Evolutionary conservation across 2,888 invertebrate species (phyloP), one percentile per base, ranked within the genome.

Genomic region (Limenitis camilla): DNA sequence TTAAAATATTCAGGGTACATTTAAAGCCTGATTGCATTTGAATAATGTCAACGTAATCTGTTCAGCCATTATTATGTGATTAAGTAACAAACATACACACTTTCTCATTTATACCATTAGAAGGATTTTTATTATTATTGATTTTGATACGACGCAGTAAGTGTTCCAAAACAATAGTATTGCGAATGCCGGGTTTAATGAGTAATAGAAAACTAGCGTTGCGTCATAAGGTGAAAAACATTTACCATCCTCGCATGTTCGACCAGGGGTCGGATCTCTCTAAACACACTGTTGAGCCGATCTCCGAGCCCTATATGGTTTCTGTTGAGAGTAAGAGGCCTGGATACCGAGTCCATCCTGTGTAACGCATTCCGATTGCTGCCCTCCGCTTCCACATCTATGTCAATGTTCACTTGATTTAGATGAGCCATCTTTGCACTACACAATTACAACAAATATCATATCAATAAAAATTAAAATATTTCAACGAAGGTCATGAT

Each of bases 261-360:
- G 9, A 92, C 90, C 5, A 91, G 78, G n/a, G 91, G 92, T 64
- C 91, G 87, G 47, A 92, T 90, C 75, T 91, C 92, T 65, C 91
- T 88, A 57, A 92, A 82, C 11, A 86, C 84, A 69, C 68, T 82
- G 55, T 81, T 83, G 27, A 87, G 72, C 11, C 86, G 79, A 57
- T 87, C 87, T 9, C 85, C 84, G 38, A 87, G 67, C 38, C 87
- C 82, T 56, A 84, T 57, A 64, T 77, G 81, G 65, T 62, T 78
- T 60, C 84, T 78, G 58, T 71, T 76, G 43, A 73, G 61, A 57
- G 66, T 65, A 49, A 69, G 60, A 58, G 73, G 70, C 60, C 87
- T 78, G 49, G 79, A 50, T 63, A 74, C 70, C 5, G 81, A 72
- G 53, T 86, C 84, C 59, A 78, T 66, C 63, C 84, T 73, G 55